These are phyloP conservation scores for Antheraea pernyi DNA, from an alignment of 1,140 invertebrate genomes.

Conservation along the genomic window DNA sequence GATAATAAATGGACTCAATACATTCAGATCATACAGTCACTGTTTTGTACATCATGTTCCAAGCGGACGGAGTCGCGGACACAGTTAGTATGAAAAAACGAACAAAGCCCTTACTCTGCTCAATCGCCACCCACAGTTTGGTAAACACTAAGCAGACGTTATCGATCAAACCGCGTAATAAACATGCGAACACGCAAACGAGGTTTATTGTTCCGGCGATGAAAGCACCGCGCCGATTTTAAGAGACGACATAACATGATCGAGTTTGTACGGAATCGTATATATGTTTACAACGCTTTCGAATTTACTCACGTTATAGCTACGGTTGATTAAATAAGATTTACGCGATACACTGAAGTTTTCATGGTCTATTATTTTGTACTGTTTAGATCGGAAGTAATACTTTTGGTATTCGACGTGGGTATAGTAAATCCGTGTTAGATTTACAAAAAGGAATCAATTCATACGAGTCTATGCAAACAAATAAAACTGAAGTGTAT, in stretches of 20 bases:
- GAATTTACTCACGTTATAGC: background rate
- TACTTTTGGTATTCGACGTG: background rate
- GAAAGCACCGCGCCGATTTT: background rate
- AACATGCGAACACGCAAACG: constrained; percentile 8
- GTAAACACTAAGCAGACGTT: constrained; percentile 7
- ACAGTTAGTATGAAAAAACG: no score
- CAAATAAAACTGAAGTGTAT: no score
- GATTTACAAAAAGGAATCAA: no score
- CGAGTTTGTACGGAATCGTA: background rate
- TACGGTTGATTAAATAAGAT: background rate
- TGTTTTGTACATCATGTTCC: no score
- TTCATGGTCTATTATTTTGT: constrained; percentile 2
- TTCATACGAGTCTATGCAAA: no score
- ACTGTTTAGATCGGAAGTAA: background rate
- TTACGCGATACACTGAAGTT: background rate
- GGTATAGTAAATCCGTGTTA: background rate
- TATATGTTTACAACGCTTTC: background rate
- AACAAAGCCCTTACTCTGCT: background rate
- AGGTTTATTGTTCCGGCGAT: constrained; percentile 8
- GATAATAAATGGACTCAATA: no score
- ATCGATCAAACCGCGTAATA: constrained; percentile 10
- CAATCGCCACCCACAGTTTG: constrained; percentile 4
- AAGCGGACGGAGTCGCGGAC: no score
- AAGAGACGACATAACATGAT: background rate
- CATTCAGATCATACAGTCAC: no score